These are phyloP conservation scores for Hemistola chrysoprasaria DNA, from an alignment of 2,888 invertebrate genomes.

Conservation along the genomic window DNA sequence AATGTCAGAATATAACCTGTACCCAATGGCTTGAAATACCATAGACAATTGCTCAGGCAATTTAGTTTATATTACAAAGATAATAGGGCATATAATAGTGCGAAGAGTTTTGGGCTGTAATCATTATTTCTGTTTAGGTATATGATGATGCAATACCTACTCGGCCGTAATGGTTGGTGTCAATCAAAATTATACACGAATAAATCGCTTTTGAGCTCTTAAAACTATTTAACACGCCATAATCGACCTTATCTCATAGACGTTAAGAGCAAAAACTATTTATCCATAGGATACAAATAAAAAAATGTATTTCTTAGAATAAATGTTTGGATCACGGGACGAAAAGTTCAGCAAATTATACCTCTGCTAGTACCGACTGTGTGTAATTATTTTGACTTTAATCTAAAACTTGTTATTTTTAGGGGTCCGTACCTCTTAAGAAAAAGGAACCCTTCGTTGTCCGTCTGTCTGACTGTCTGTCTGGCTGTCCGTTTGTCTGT, in stretches of 20 bases:
- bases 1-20: conserved; percentile 25
- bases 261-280: conserved; percentile 22
- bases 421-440: too few species aligned
- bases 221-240: conserved; percentile 37
- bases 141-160: conserved; percentile 75
- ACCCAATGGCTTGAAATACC: conserved; percentile 26
- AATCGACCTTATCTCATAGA: conserved; percentile 15
- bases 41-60: conserved; percentile 10
- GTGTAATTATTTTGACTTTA: conserved; percentile 29
- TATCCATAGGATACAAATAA: conserved; percentile 26
- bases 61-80: conserved; percentile 24
- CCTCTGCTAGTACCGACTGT: conserved; percentile 34
- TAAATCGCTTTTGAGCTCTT: conserved; percentile 55
- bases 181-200: conserved; percentile 79
- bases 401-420: conserved; percentile 3
- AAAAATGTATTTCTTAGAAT: conserved; percentile 58
- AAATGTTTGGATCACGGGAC: conserved; percentile 55
- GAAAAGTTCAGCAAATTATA: conserved; percentile 50
- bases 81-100: conserved; percentile 32
- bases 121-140: conserved; percentile 59
- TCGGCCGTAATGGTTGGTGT: conserved; percentile 78
- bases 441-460: too few species aligned
- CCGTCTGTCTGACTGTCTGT: too few species aligned
- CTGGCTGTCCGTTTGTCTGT: too few species aligned
- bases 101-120: conserved; percentile 31